Evolutionary conservation across 2,797 vertebrate genomes (phyloP), one percentile per base, ranked within the genome.

Genomic region (Gadopsis bispinosus): DNA sequence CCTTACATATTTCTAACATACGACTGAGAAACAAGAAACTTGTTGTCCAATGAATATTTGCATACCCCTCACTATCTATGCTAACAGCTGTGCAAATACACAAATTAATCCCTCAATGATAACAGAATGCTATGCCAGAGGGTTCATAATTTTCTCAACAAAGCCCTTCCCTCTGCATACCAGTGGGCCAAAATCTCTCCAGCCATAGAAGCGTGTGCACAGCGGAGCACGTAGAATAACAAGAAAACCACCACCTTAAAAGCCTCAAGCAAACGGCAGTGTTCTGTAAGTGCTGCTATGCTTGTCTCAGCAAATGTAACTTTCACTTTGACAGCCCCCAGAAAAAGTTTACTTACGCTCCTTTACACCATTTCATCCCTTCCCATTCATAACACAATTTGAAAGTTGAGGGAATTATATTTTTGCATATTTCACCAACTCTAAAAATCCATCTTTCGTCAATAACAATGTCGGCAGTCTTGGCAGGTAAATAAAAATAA

Each of bases 241-340:
- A 75, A 85, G 69, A 19, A 72, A 81, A 83, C 48, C 58, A 29
- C 9, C 63, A 58, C 73, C 75, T 85, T 80, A 73, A 89, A 75
- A 88, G 77, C 80, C 71, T 72, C 10, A 19, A 84, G 71, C 50
- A 75, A 61, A 73, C 39, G 60, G 75, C 58, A 61, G 20, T 14
- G 61, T 75, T 85, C 69, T 68, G 51, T 80, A 66, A 86, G 83
- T 71, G 74, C 78, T 78, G 71, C 75, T 73, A 7, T 86, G 83
- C 82, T 85, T 88, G 73, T 86, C 87, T 89, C 84, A 89, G 87
- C 81, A 81, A 89, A 86, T 77, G 67, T 55, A 71, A 76, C 64
- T 77, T 86, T 81, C 19, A 74, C 70, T 73, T 75, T 69, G 7
- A 29, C n/a, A 60, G 51, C 53, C 31, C 31, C 20, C 26, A 67